Conservation (phyloP, 1,140 invertebrate species). For the Bombus sibiricus region DNA sequence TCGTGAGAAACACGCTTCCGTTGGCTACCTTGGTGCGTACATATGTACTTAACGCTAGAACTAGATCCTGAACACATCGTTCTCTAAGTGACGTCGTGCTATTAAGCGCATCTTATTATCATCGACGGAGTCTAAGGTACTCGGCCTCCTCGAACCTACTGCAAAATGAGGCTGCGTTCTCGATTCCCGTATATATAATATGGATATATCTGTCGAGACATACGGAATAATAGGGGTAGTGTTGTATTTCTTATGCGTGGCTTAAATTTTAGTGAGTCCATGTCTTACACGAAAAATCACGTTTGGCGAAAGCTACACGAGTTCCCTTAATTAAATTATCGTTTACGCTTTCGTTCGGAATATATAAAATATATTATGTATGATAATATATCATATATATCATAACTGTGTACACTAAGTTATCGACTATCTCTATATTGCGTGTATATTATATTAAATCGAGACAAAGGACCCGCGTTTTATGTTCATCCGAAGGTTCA, state of each 20-base stretch:
- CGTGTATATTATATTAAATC: conserved; percentile 20
- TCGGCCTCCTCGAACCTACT: conserved; percentile 12
- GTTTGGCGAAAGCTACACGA: conserved; percentile 34
- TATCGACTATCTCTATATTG: conserved; percentile 20
- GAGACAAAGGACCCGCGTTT: conserved; percentile 8
- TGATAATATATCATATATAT: conserved; percentile 43
- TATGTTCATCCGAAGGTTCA: neutral
- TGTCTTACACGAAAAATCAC: conserved; percentile 16
- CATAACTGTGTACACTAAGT: conserved; percentile 15
- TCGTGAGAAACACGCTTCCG: conserved; percentile 31
- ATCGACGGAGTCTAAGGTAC: conserved; percentile 58
- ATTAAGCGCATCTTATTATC: conserved; percentile 65
- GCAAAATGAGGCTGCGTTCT: conserved; percentile 14
- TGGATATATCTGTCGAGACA: conserved; percentile 8
- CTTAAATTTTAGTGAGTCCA: neutral
- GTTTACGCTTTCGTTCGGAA: conserved; percentile 4
- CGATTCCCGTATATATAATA: neutral
- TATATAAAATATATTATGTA: conserved; percentile 48
- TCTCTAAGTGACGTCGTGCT: conserved; percentile 61
- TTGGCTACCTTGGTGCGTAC: conserved; percentile 35
- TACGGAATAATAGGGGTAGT: neutral
- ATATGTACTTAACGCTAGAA: conserved; percentile 65
- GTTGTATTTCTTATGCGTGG: neutral
- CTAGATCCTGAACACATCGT: conserved; percentile 68
- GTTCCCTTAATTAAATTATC: neutral